These are phyloP conservation scores for Brachionichthys hirsutus DNA, from an alignment of 2,113 vertebrate species.

Conservation along the genomic window DNA sequence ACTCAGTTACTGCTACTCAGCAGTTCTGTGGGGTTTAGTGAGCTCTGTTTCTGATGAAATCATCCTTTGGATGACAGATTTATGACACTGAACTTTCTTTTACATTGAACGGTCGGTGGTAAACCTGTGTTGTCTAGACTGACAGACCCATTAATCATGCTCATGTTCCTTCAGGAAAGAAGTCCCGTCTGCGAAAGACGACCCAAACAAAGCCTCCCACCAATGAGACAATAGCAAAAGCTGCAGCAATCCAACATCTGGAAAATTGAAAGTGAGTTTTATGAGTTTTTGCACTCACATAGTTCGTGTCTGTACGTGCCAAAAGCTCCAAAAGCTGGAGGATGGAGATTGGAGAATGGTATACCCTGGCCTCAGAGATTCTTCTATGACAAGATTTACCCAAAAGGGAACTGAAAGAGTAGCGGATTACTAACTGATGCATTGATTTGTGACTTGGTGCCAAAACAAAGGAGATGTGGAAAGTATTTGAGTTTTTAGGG, in stretches of 20 bases:
- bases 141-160: neutral
- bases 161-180: slow-evolving; percentile 84
- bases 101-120: neutral
- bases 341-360: slow-evolving; percentile 93
- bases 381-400: slow-evolving; percentile 99
- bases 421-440: too few species aligned
- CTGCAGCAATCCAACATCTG: slow-evolving; percentile 96
- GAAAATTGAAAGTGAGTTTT: slow-evolving; percentile 99
- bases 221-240: slow-evolving; percentile 92
- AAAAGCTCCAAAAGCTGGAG: slow-evolving; percentile 92
- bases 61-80: neutral
- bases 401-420: slow-evolving; percentile 85
- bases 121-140: neutral
- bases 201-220: slow-evolving; percentile 95
- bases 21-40: neutral
- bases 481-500: too few species aligned
- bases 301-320: slow-evolving; percentile 93
- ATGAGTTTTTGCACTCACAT: slow-evolving; percentile 97
- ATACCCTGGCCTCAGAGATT: slow-evolving; percentile 91
- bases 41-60: neutral
- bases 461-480: too few species aligned
- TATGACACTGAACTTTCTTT: neutral
- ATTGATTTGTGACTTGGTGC: too few species aligned
- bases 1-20: too few species aligned
- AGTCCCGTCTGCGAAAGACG: slow-evolving; percentile 97